These are phyloP conservation scores for Cryptocephalus moraei DNA, from an alignment of 2,888 invertebrate genomes.

Conservation along the genomic window DNA sequence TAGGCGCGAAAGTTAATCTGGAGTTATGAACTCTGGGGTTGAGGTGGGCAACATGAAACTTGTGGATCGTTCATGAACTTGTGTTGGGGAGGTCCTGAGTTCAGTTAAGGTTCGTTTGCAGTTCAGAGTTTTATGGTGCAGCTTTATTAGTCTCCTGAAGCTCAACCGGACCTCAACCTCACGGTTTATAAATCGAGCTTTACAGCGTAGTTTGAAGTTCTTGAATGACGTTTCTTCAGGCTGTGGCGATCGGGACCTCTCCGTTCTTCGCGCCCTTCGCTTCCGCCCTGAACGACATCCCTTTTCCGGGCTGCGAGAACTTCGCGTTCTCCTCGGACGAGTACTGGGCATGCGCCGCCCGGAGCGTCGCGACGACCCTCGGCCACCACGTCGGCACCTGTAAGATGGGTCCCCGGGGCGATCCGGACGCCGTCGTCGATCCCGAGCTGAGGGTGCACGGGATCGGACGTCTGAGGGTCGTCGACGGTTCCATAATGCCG, in stretches of 20 bases:
- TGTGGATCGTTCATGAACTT: too few species aligned
- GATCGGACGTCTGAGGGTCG: conserved; percentile 43
- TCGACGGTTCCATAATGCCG: conserved; percentile 50
- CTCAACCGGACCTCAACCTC: too few species aligned
- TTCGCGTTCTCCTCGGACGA: conserved; percentile 50
- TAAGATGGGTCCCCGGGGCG: conserved; percentile 38
- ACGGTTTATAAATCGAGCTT: too few species aligned
- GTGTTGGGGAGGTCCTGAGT: too few species aligned
- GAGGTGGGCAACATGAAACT: too few species aligned
- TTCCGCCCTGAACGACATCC: conserved; percentile 43
- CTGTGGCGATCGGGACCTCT: conserved; percentile 43
- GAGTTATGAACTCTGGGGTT: too few species aligned
- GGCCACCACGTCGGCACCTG: conserved; percentile 55
- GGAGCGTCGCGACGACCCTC: conserved; percentile 58
- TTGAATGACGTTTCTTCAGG: conserved; percentile 34
- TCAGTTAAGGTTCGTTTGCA: too few species aligned
- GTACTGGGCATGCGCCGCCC: conserved; percentile 67
- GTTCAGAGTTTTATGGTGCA: too few species aligned
- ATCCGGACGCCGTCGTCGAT: conserved; percentile 41
- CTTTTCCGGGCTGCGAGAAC: conserved; percentile 59
- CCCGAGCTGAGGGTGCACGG: conserved; percentile 41
- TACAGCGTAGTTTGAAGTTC: background rate
- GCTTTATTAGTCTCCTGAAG: too few species aligned
- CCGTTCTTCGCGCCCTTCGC: conserved; percentile 45
- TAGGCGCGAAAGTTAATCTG: too few species aligned